Conservation (phyloP, 2,797 vertebrate genomes). For the Phrynocephalus guinanensis region DNA sequence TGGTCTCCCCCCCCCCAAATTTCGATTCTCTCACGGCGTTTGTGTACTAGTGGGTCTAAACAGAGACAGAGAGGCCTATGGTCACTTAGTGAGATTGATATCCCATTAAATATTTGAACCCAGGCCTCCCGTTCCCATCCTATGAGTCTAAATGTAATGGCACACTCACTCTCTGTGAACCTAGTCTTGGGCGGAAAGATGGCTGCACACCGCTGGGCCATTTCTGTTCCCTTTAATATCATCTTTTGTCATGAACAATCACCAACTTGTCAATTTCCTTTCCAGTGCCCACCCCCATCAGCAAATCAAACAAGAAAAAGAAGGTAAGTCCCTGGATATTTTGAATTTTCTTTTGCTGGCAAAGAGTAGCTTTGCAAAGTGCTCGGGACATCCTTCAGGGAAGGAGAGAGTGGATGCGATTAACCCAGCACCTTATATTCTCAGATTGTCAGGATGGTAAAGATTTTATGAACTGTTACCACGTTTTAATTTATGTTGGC, state of each 20-base stretch:
- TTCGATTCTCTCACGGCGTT: neutral
- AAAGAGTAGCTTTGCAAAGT: neutral
- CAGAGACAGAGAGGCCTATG: neutral
- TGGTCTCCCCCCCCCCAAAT: neutral
- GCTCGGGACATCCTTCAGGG: too few relatives aligned
- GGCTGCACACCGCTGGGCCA: neutral
- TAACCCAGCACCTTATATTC: neutral
- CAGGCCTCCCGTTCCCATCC: too few relatives aligned
- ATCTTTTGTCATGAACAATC: too few relatives aligned
- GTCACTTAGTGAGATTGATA: neutral
- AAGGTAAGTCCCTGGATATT: constrained; percentile 75
- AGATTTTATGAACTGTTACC: neutral
- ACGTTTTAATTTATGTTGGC: neutral
- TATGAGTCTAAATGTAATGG: neutral
- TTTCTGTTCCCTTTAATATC: neutral
- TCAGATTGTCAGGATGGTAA: neutral
- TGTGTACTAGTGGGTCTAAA: neutral
- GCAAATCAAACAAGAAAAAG: constrained; percentile 77
- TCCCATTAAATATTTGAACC: too few relatives aligned
- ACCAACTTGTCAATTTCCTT: constrained; percentile 28
- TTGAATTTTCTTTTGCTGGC: neutral
- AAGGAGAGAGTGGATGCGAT: neutral
- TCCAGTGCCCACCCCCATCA: constrained; percentile 68
- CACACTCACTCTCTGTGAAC: neutral
- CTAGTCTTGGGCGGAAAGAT: neutral